Evolutionary conservation across 1,140 invertebrate genomes (phyloP).

Genomic region (Trachymyrmex cornetzi): DNA sequence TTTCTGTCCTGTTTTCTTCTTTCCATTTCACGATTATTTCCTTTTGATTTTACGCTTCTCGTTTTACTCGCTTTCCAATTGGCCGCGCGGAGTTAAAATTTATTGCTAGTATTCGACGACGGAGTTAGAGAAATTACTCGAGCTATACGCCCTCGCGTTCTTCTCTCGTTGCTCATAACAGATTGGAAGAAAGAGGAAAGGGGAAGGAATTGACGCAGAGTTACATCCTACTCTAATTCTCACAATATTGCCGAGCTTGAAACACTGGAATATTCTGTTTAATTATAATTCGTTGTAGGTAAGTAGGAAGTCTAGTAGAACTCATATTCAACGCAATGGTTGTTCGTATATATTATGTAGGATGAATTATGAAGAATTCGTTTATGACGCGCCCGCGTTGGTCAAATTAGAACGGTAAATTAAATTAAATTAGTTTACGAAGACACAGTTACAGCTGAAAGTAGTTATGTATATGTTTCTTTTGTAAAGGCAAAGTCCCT

Average conservation of each 20-base stretch:
- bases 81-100: conserved; percentile 52
- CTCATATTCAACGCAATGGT: background rate
- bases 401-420: conserved; percentile 34
- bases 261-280: conserved; percentile 46
- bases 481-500: background rate
- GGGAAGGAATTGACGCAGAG: background rate
- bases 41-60: conserved; percentile 32
- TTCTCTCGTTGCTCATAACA: conserved; percentile 25
- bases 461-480: background rate
- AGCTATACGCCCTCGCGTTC: background rate
- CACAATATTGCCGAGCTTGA: conserved; percentile 19
- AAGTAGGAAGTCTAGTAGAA: conserved; percentile 21
- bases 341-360: conserved; percentile 31
- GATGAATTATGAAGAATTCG: conserved; percentile 53
- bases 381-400: conserved; percentile 15
- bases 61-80: conserved; percentile 40
- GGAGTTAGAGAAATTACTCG: conserved; percentile 54
- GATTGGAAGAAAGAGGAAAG: background rate
- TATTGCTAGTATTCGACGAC: conserved; percentile 37
- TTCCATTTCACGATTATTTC: conserved; percentile 35
- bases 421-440: conserved; percentile 52
- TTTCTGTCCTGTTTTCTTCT: background rate
- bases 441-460: background rate
- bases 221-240: conserved; percentile 49
- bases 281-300: conserved; percentile 58